These are phyloP conservation scores for Crocuta crocuta DNA, from an alignment of 2,113 vertebrate genomes.

Conservation along the genomic window DNA sequence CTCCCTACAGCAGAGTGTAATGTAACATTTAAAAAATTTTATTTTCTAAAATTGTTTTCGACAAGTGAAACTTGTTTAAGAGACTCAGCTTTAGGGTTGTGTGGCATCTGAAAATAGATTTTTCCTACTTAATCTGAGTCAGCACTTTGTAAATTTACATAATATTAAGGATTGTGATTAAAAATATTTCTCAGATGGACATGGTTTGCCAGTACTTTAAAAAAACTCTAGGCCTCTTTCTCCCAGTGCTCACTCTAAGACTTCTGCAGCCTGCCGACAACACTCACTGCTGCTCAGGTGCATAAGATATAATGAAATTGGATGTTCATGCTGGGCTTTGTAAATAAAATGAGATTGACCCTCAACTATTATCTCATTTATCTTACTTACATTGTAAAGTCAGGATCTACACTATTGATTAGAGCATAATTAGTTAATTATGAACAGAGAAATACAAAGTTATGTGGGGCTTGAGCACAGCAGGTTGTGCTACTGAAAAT, in stretches of 20 bases:
- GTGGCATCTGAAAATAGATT: constrained; percentile 74
- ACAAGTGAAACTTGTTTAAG: constrained; percentile 80
- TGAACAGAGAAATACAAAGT: constrained; percentile 83
- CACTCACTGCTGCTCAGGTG: constrained; percentile 81
- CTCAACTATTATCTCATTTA: constrained; percentile 88
- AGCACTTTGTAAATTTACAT: constrained; percentile 73
- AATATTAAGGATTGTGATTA: constrained; percentile 76
- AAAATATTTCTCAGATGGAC: constrained; percentile 60
- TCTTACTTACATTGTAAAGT: constrained; percentile 93
- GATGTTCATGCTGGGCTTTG: constrained; percentile 83
- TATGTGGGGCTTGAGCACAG: constrained; percentile 80
- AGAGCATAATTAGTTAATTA: constrained; percentile 93
- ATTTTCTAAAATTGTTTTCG: constrained; percentile 77
- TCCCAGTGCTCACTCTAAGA: constrained; percentile 50
- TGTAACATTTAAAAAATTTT: background rate
- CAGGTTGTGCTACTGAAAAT: constrained; percentile 81
- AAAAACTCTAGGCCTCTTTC: constrained; percentile 62
- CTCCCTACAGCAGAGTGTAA: background rate
- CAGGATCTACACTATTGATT: constrained; percentile 92
- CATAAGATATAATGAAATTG: constrained; percentile 87
- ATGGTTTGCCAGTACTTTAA: constrained; percentile 73
- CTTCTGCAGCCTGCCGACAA: constrained; percentile 85
- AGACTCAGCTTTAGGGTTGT: constrained; percentile 72
- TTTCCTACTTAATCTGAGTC: constrained; percentile 71
- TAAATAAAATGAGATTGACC: constrained; percentile 90